Evolutionary conservation across 2,888 invertebrate species (phyloP).

Genomic region (Lacanobia wlatinum): DNA sequence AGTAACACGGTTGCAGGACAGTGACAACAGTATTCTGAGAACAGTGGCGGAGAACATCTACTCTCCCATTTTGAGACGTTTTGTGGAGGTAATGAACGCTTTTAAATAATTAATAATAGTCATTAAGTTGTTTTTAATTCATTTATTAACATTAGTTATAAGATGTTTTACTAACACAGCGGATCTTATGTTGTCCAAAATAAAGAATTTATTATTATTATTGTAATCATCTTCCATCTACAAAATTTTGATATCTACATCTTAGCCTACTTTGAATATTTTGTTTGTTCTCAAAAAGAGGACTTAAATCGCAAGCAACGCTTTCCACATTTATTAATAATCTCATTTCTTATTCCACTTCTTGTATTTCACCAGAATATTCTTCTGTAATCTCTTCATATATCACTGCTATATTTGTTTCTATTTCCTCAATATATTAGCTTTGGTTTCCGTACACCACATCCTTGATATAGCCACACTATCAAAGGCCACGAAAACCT

Average conservation of each 20-base stretch:
- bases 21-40: too few relatives aligned
- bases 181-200: too few relatives aligned
- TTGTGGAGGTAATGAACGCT: too few relatives aligned
- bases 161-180: too few relatives aligned
- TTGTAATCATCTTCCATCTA: not conserved
- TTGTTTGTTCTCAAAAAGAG: not conserved
- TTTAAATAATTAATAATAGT: too few relatives aligned
- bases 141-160: too few relatives aligned
- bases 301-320: not conserved
- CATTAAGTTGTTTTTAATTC: too few relatives aligned
- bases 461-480: slow-evolving; percentile 12
- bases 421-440: slow-evolving; percentile 52
- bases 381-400: slow-evolving; percentile 17
- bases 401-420: slow-evolving; percentile 22
- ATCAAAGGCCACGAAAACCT: slow-evolving; percentile 4
- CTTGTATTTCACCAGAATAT: slow-evolving; percentile 4
- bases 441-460: slow-evolving; percentile 25
- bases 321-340: not conserved
- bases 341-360: slow-evolving; percentile 1
- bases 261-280: too few relatives aligned
- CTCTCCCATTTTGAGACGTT: too few relatives aligned
- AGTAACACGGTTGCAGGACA: too few relatives aligned
- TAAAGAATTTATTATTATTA: too few relatives aligned
- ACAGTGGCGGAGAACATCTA: too few relatives aligned
- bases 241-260: not conserved